phyloP scores from a whole-genome alignment of 2,797 vertebrate genomes.

The Lepus townsendii region DNA sequence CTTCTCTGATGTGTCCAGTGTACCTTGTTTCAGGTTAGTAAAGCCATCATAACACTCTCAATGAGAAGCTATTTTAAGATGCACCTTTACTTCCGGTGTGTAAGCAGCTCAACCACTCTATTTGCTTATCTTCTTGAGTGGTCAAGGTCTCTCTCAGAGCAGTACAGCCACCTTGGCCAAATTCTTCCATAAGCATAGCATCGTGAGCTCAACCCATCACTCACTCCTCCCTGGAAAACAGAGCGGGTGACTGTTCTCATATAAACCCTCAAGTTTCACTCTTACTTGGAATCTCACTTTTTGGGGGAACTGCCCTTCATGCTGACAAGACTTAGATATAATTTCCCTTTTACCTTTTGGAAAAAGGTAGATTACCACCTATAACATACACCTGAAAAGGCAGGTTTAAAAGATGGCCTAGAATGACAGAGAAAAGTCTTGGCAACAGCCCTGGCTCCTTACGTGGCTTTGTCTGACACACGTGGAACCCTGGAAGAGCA shows the following conservation, averaged over 20 bases:
- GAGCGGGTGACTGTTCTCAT: not conserved
- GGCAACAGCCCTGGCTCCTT: not conserved
- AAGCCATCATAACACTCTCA: constrained; percentile 83
- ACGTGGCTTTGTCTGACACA: not conserved
- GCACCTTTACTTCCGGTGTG: constrained; percentile 79
- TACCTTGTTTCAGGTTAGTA: constrained; percentile 82
- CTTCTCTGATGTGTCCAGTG: constrained; percentile 64
- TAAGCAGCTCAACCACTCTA: constrained; percentile 84
- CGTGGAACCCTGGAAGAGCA: not conserved
- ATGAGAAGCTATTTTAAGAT: constrained; percentile 84
- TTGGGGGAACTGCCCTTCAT: not conserved
- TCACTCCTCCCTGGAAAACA: not conserved
- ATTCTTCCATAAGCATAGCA: not conserved
- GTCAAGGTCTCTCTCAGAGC: constrained; percentile 80
- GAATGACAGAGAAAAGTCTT: not conserved
- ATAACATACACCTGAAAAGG: not conserved
- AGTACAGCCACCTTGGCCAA: not conserved
- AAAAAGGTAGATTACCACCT: not conserved
- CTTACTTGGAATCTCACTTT: not conserved
- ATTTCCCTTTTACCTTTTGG: not conserved
- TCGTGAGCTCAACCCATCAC: not conserved
- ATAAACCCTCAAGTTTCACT: not conserved
- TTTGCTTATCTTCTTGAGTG: constrained; percentile 84
- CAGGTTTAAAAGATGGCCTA: not conserved
- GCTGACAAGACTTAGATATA: not conserved